Percentiles rank a stretch among this genome's conserved stretches.
Conservation (phyloP, 2,888 invertebrate genomes). For the Hypselothyrea guttata region DNA sequence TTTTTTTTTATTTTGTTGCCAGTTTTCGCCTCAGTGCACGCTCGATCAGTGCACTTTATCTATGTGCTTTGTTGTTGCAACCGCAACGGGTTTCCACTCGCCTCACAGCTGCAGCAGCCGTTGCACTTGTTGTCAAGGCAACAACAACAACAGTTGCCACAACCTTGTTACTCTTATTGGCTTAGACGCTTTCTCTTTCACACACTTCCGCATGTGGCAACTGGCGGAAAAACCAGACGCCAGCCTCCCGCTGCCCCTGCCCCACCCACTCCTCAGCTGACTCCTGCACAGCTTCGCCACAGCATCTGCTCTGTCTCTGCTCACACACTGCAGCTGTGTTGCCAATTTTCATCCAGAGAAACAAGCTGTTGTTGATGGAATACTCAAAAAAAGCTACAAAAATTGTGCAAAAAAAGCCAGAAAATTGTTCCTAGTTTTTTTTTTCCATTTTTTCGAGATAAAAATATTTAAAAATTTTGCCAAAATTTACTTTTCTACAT, state of each 20-base stretch:
- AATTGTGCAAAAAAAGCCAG: too few species aligned
- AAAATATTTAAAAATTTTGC: too few species aligned
- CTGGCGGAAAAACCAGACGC: constrained; percentile 66
- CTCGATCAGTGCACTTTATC: not conserved
- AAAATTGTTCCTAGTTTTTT: too few species aligned
- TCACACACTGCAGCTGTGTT: not conserved
- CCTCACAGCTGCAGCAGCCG: constrained; percentile 36
- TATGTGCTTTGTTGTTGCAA: constrained; percentile 10
- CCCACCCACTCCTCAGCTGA: not conserved
- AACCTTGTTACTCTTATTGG: constrained; percentile 56
- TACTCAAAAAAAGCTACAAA: too few species aligned
- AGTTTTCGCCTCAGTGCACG: not conserved
- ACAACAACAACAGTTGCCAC: constrained; percentile 10
- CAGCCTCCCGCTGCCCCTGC: constrained; percentile 2
- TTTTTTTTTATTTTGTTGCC: not conserved
- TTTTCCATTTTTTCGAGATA: too few species aligned
- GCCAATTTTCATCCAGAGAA: too few species aligned
- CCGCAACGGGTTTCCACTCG: constrained; percentile 50
- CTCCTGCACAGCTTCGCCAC: too few species aligned
- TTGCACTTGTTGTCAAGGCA: constrained; percentile 61
- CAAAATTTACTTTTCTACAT: too few species aligned
- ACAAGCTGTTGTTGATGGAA: too few species aligned
- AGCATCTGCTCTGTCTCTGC: too few species aligned
- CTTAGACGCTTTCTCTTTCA: constrained; percentile 74
- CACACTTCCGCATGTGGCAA: constrained; percentile 65